Evolutionary conservation across 2,797 vertebrate genomes (phyloP).

Genomic region (Halcyon leucocephala): DNA sequence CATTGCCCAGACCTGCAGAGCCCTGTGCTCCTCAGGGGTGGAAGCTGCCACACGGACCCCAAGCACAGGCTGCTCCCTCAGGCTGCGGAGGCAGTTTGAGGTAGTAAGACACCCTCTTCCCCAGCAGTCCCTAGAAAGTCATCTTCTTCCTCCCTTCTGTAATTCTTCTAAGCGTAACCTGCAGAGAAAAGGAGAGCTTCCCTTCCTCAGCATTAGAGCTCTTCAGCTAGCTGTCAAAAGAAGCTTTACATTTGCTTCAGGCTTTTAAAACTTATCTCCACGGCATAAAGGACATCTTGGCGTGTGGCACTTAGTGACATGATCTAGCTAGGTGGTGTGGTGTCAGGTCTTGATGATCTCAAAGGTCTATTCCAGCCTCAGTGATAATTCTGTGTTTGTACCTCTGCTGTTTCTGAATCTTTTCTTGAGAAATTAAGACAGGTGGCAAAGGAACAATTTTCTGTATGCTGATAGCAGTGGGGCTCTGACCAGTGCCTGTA

Average conservation of each 20-base stretch:
- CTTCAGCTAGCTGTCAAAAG: not conserved
- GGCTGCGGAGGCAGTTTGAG: not conserved
- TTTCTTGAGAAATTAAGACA: not conserved
- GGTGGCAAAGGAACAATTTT: not conserved
- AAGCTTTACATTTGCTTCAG: not conserved
- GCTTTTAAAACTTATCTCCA: not conserved
- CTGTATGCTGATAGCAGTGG: not conserved
- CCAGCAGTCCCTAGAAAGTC: not conserved
- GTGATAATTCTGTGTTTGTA: not conserved
- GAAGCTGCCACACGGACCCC: not conserved
- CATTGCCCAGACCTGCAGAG: conserved; percentile 27
- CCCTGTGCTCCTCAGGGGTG: not conserved
- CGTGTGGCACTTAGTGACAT: too few species aligned
- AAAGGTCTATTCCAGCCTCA: too few species aligned
- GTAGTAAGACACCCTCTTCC: not conserved
- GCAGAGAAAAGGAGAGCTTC: not conserved
- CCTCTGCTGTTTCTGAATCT: not conserved
- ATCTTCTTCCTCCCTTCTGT: not conserved
- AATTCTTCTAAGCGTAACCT: not conserved
- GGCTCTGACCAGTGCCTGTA: not conserved
- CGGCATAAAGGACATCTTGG: not conserved
- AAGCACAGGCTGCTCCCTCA: not conserved
- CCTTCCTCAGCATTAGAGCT: not conserved
- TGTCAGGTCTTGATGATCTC: too few species aligned
- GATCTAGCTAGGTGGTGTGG: too few species aligned